Base-by-base conservation (phyloP, 2,888 invertebrate species). In the Podotricha telesiphe region DNA sequence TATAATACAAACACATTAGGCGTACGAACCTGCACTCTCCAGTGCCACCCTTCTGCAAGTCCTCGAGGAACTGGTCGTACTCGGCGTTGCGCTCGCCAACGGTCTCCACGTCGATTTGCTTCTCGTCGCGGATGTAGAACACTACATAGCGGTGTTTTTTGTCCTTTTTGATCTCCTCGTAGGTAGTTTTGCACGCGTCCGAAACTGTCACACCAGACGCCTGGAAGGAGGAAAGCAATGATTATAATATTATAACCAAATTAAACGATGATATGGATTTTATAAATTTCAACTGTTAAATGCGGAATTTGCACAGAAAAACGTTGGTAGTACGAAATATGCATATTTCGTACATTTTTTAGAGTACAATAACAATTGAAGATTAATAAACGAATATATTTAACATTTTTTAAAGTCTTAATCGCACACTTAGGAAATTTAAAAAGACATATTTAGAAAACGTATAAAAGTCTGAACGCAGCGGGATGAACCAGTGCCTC, bases 181-280 rank as follows among this genome's bases (percentile, higher is more conserved):
- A 99, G 80, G 96, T 97, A 75, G 96, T 97, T 94, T 98, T 97
- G 94, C 98, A 99, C 79, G 96, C 95, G 94, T 98, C 98, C 81
- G 98, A 97, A 77, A 99, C 98, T 93, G 97, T 97, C 80, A 99
- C 99, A 88, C 99, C 99, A 85, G 99, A 99, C 94, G 99, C 98
- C 98, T 96, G 85, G 42, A 80, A 80, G 56, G 6, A 28, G 22
- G 7, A 34, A 40, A 45, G 6, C 6, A 6, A 28, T 4, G 28
- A 1, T 53, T 28, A 53, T n/a, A 28, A 37, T 37, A 4, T 4
- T 28, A 28, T 28, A 28, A 4, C 6, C 6, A 28, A 28, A 28
- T 2, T 28, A n/a, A n/a, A n/a, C n/a, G n/a, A n/a, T n/a, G n/a
- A n/a, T n/a, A n/a, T n/a, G n/a, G n/a, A n/a, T n/a, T n/a, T n/a